phyloP scores from a whole-genome alignment of 1,140 invertebrate genomes.

The Galendromus occidentalis region DNA sequence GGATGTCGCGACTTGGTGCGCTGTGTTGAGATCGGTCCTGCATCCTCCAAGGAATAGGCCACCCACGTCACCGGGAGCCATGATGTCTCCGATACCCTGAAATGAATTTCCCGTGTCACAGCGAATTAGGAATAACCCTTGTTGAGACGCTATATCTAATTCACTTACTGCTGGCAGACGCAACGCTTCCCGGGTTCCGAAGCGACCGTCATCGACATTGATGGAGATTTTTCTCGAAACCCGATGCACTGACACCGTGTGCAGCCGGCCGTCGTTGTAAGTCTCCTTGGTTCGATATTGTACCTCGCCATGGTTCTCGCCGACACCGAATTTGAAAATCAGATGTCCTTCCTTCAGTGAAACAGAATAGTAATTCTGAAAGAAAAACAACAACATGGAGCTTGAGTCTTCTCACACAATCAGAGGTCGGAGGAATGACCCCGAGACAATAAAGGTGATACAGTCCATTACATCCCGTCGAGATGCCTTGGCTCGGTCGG shows the following conservation, averaged over 20 bases:
- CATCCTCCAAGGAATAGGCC: slow-evolving; percentile 45
- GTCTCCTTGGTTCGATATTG: slow-evolving; percentile 24
- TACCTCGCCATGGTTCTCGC: slow-evolving; percentile 26
- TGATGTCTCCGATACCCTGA: slow-evolving; percentile 31
- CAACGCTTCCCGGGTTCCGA: background rate
- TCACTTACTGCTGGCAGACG: background rate
- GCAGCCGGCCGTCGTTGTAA: slow-evolving; percentile 21
- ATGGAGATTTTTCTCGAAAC: slow-evolving; percentile 9
- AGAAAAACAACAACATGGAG: background rate
- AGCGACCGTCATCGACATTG: background rate
- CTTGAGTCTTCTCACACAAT: no score
- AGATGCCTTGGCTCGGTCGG: background rate
- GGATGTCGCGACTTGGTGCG: slow-evolving; percentile 34
- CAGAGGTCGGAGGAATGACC: no score
- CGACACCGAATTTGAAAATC: slow-evolving; percentile 43
- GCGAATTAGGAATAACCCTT: background rate
- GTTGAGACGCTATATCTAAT: background rate
- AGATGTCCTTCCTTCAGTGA: slow-evolving; percentile 41
- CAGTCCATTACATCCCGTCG: background rate
- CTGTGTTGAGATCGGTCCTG: slow-evolving; percentile 29
- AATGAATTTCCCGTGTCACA: slow-evolving; percentile 27
- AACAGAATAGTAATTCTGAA: slow-evolving; percentile 44
- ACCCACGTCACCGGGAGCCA: slow-evolving; percentile 29
- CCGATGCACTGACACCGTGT: slow-evolving; percentile 19
- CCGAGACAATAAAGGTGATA: no score